Evolutionary conservation across 2,113 vertebrate genomes (phyloP).

Genomic region (Pluvialis apricaria): DNA sequence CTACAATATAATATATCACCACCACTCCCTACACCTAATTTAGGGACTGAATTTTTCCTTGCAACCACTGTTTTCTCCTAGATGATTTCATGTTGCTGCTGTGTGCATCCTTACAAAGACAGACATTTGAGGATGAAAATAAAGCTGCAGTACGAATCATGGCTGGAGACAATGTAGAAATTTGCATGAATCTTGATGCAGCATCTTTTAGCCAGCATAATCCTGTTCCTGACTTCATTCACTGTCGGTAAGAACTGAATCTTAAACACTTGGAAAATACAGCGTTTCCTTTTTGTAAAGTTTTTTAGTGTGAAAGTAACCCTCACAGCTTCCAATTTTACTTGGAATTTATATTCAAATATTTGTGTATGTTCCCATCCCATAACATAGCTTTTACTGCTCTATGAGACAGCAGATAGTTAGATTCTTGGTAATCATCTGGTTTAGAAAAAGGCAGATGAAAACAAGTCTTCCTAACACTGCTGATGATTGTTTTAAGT

Average conservation of each 20-base stretch:
- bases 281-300: not conserved
- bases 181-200: constrained; percentile 94
- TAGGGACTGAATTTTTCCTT: not conserved
- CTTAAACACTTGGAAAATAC: not conserved
- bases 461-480: not conserved
- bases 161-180: constrained; percentile 98
- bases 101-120: constrained; percentile 92
- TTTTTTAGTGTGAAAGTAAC: not conserved
- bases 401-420: not conserved
- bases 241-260: constrained; percentile 84
- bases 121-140: constrained; percentile 96
- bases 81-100: constrained; percentile 97
- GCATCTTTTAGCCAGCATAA: constrained; percentile 96
- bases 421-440: not conserved
- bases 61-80: constrained; percentile 45
- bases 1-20: not conserved
- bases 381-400: not conserved
- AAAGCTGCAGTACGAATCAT: constrained; percentile 88
- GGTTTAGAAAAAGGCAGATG: not conserved
- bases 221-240: constrained; percentile 96
- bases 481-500: not conserved
- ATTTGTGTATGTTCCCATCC: not conserved
- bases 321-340: not conserved
- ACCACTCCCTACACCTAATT: not conserved
- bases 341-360: not conserved